Percentiles rank a stretch among this genome's conserved stretches.
Conservation (phyloP, 1,140 invertebrate genomes). For the Drosophila neocordata region DNA sequence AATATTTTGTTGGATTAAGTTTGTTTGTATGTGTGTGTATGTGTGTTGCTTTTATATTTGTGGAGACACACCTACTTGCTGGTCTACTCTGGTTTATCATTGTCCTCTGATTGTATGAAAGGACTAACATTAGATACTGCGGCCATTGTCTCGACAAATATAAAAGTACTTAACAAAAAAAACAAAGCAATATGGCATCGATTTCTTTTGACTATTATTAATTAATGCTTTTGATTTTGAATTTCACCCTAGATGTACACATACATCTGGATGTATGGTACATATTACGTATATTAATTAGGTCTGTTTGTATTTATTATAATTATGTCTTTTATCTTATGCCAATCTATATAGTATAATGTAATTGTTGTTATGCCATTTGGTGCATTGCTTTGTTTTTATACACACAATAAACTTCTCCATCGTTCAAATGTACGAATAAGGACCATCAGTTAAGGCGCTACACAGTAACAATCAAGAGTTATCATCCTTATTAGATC, state of each 20-base stretch:
- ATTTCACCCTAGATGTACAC: conserved; percentile 39
- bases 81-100: conserved; percentile 10
- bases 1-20: conserved; percentile 18
- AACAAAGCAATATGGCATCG: conserved; percentile 27
- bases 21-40: conserved; percentile 1
- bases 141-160: conserved; percentile 61
- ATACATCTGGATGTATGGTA: not conserved
- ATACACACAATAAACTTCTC: conserved; percentile 73
- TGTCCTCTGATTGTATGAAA: conserved; percentile 59
- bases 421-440: conserved; percentile 86
- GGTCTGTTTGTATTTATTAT: conserved; percentile 23
- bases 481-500: conserved; percentile 92
- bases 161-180: conserved; percentile 65
- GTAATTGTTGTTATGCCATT: conserved; percentile 5
- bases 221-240: conserved; percentile 57
- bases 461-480: conserved; percentile 99
- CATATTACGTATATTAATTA: conserved; percentile 29
- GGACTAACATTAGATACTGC: conserved; percentile 43
- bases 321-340: conserved; percentile 44
- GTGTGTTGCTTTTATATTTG: conserved; percentile 61
- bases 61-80: conserved; percentile 43
- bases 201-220: conserved; percentile 21
- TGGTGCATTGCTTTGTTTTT: conserved; percentile 55
- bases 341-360: conserved; percentile 53
- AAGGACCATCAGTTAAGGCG: conserved; percentile 95